phyloP scores from a whole-genome alignment of 2,113 vertebrate genomes.

The Centropus bengalensis region DNA sequence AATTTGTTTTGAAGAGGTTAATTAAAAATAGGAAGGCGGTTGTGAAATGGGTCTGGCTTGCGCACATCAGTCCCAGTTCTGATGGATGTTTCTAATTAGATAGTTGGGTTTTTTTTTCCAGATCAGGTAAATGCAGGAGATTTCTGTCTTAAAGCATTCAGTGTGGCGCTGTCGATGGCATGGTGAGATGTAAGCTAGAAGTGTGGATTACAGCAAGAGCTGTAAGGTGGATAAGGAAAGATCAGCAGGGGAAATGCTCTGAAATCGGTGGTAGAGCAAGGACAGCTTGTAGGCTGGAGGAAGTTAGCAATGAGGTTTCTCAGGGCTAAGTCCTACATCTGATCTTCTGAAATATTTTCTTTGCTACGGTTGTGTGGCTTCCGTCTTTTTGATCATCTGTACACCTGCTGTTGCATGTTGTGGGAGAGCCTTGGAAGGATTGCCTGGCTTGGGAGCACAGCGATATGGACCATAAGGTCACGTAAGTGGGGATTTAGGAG shows the following conservation, averaged over 20 bases:
- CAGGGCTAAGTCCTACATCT: background rate
- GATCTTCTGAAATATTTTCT: background rate
- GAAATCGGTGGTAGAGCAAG: background rate
- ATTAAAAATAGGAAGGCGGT: background rate
- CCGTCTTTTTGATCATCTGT: background rate
- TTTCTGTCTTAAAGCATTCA: background rate
- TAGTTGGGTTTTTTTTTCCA: no score
- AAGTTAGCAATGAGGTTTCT: background rate
- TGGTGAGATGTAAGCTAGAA: background rate
- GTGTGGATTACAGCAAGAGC: background rate
- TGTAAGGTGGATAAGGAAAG: background rate
- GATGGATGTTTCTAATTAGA: background rate
- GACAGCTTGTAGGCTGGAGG: background rate
- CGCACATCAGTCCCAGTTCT: background rate
- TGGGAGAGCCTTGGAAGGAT: background rate
- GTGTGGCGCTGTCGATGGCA: rapidly evolving
- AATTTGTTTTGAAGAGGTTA: background rate
- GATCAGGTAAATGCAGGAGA: background rate
- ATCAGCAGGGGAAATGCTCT: background rate
- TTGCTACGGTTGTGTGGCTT: background rate
- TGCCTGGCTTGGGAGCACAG: background rate
- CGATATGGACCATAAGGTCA: rapidly evolving
- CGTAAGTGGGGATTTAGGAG: background rate
- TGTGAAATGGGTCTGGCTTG: background rate
- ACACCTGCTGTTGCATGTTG: rapidly evolving